Evolutionary conservation across 2,797 vertebrate genomes (phyloP).

Genomic region (Champsocephalus gunnari): DNA sequence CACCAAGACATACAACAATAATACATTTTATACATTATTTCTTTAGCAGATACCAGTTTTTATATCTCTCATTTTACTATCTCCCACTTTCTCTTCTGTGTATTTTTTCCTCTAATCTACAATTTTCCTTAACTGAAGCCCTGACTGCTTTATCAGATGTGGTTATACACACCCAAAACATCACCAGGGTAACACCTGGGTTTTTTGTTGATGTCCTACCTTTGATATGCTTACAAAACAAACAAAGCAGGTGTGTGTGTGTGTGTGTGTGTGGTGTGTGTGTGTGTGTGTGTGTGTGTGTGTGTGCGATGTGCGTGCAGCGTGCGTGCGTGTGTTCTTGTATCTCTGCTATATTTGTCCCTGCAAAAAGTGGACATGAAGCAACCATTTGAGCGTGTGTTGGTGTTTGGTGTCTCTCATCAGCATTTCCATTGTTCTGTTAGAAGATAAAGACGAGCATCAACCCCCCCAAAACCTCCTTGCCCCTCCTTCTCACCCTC

Average conservation of each 20-base stretch:
- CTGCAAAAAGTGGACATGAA: slow-evolving; percentile 28
- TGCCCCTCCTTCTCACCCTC: neutral
- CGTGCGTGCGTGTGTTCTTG: slow-evolving; percentile 9
- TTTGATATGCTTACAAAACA: slow-evolving; percentile 85
- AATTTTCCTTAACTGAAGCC: slow-evolving; percentile 13
- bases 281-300: slow-evolving; percentile 49
- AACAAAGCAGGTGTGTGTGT: slow-evolving; percentile 75
- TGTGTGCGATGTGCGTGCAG: slow-evolving; percentile 27
- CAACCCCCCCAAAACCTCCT: neutral
- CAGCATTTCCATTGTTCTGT: slow-evolving; percentile 68
- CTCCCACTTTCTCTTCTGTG: slow-evolving; percentile 17
- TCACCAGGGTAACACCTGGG: slow-evolving; percentile 77
- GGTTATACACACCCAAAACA: slow-evolving; percentile 77
- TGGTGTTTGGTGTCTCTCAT: slow-evolving; percentile 47
- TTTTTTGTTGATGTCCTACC: slow-evolving; percentile 79
- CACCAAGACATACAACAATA: neutral
- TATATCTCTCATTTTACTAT: neutral
- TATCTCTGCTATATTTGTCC: slow-evolving; percentile 26
- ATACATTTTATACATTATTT: neutral
- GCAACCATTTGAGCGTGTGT: slow-evolving; percentile 31
- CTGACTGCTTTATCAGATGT: slow-evolving; percentile 66
- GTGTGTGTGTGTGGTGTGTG: slow-evolving; percentile 54
- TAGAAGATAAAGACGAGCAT: slow-evolving; percentile 32
- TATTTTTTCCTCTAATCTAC: neutral
- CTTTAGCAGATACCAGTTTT: neutral